A percentile compares a stretch with the other conserved stretches of the same genome.
These are phyloP conservation scores for Halcyon chelicuti DNA, from an alignment of 2,797 vertebrate genomes.

Conservation along the genomic window DNA sequence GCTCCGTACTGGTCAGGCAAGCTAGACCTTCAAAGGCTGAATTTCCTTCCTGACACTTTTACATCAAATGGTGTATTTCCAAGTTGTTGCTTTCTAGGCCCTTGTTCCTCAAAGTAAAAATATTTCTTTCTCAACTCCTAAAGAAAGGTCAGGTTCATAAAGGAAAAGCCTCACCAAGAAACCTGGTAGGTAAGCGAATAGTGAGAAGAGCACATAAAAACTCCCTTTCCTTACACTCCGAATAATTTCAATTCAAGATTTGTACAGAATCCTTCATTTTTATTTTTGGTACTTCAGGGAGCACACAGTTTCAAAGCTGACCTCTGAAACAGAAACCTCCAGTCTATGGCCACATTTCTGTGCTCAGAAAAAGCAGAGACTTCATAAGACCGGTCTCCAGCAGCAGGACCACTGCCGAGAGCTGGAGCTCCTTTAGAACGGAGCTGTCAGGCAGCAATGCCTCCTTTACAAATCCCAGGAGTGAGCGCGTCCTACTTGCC, in stretches of 20 bases:
- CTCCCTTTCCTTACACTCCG: background rate
- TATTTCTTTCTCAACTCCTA: background rate
- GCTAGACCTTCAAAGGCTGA: background rate
- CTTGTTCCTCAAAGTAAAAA: background rate
- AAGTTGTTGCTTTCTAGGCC: background rate
- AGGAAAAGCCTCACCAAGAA: background rate
- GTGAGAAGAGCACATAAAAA: background rate
- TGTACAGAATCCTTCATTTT: background rate
- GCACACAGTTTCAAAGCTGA: background rate
- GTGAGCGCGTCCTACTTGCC: background rate
- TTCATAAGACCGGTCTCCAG: fast-evolving
- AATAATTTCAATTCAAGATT: background rate
- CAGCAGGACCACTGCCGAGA: background rate
- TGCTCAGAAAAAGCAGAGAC: background rate
- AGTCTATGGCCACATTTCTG: background rate
- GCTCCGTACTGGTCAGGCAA: background rate
- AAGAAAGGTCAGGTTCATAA: conserved; percentile 10
- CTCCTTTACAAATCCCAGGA: conserved; percentile 30
- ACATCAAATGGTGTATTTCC: background rate
- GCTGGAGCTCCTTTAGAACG: background rate
- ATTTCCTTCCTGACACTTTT: background rate
- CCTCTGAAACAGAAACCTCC: background rate
- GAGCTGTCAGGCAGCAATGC: background rate
- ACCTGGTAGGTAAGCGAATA: background rate
- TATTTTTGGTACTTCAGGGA: background rate